Conservation (phyloP, 2,113 vertebrate species). For the Scomber colias region DNA sequence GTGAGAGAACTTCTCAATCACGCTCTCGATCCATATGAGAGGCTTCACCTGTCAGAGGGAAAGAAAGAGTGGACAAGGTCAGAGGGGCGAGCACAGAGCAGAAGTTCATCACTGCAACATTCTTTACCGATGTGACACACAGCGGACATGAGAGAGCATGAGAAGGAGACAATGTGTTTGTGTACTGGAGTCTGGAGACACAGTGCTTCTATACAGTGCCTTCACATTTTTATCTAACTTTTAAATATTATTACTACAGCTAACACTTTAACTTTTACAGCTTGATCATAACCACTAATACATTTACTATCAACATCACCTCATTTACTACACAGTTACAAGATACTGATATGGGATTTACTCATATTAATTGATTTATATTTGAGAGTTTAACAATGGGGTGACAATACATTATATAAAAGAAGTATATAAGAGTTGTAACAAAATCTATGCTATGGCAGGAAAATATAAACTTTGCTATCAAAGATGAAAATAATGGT, state of each 20-base stretch:
- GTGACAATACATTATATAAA: too few species aligned
- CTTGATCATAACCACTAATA: too few species aligned
- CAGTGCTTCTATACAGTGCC: background rate
- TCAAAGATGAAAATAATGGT: too few species aligned
- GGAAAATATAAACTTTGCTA: too few species aligned
- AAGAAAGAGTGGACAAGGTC: constrained; percentile 60
- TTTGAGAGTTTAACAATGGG: too few species aligned
- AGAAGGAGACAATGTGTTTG: constrained; percentile 25
- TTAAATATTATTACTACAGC: background rate
- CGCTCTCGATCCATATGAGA: constrained; percentile 89
- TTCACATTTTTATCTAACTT: too few species aligned
- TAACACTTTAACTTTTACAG: background rate
- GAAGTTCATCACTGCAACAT: constrained; percentile 38
- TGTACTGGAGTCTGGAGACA: constrained; percentile 24
- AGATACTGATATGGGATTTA: too few species aligned
- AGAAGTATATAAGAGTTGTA: too few species aligned
- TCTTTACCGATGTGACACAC: constrained; percentile 39
- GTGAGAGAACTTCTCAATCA: constrained; percentile 89
- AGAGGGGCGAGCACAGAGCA: constrained; percentile 30
- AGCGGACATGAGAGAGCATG: background rate
- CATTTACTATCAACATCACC: background rate
- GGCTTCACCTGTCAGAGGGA: constrained; percentile 85
- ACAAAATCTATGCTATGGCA: too few species aligned
- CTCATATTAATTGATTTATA: too few species aligned
- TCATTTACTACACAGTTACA: background rate